phyloP scores from a whole-genome alignment of 2,113 vertebrate species.

The Excalfactoria chinensis region DNA sequence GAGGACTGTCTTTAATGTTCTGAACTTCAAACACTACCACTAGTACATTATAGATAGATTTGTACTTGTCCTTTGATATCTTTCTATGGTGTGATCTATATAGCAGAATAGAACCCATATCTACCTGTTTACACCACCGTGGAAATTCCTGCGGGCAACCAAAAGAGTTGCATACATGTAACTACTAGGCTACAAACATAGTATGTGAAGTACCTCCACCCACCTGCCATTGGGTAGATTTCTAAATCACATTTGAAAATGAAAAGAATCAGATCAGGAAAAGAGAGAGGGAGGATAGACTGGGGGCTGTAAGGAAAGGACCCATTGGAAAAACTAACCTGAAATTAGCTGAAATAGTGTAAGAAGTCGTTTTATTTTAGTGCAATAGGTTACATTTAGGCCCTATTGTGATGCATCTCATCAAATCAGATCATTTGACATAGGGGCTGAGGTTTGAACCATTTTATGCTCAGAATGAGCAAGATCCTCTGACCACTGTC shows the following conservation, averaged over 20 bases:
- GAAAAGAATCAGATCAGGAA: neutral
- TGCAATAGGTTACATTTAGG: neutral
- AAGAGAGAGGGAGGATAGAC: neutral
- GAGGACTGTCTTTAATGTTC: constrained; percentile 36
- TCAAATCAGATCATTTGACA: neutral
- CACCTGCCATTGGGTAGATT: constrained; percentile 41
- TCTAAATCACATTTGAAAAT: neutral
- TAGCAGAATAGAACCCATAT: constrained; percentile 51
- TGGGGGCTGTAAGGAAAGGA: neutral
- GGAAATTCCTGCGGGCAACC: constrained; percentile 65
- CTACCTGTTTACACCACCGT: constrained; percentile 64
- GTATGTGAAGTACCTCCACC: constrained; percentile 42
- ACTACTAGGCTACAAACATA: constrained; percentile 43
- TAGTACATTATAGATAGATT: constrained; percentile 55
- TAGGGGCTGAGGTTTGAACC: neutral
- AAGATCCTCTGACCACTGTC: neutral
- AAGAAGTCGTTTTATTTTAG: neutral
- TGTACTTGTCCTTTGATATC: constrained; percentile 49
- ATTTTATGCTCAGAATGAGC: neutral
- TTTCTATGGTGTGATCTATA: constrained; percentile 51
- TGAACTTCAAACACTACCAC: constrained; percentile 19
- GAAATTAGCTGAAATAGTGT: neutral
- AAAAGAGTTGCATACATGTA: constrained; percentile 54
- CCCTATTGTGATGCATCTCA: neutral
- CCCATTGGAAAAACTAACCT: neutral